A percentile compares a stretch with the other conserved stretches of the same genome.
Conservation (phyloP, 2,888 invertebrate species). For the Sminthurinus aureus region DNA sequence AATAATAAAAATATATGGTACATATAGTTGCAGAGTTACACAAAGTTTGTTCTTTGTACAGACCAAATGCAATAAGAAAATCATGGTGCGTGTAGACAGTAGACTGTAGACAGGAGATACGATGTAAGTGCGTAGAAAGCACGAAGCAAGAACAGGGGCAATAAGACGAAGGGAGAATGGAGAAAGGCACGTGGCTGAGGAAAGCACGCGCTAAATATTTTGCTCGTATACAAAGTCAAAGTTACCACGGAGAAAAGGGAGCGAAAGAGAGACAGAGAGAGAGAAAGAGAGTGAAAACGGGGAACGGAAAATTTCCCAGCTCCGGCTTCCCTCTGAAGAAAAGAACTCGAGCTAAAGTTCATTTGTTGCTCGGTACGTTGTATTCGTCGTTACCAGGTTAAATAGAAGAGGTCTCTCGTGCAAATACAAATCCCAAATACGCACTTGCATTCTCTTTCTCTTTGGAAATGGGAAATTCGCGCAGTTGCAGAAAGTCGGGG, state of each 20-base stretch:
- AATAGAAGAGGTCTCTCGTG: neutral
- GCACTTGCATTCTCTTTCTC: neutral
- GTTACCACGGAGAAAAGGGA: neutral
- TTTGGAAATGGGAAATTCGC: neutral
- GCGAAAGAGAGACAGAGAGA: neutral
- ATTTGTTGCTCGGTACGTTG: neutral
- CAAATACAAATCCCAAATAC: neutral
- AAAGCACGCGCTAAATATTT: slow-evolving; percentile 6
- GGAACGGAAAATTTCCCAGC: neutral
- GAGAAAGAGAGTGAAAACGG: neutral
- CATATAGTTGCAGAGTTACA: too few relatives aligned
- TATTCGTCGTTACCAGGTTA: neutral
- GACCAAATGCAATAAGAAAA: neutral
- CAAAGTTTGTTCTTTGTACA: too few relatives aligned
- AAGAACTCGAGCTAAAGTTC: neutral
- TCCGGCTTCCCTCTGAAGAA: slow-evolving; percentile 3
- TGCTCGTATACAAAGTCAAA: neutral
- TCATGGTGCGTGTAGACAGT: too few relatives aligned
- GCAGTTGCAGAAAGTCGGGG: slow-evolving; percentile 22
- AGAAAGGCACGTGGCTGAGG: slow-evolving; percentile 2
- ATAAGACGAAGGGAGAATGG: neutral
- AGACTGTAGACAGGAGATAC: neutral
- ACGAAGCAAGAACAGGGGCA: neutral
- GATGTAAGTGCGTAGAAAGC: neutral
- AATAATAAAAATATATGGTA: too few relatives aligned